A percentile compares a stretch with the other conserved stretches of the same genome.
phyloP scores from a whole-genome alignment of 2,113 vertebrate genomes.

The Oxygymnocypris stewartii region DNA sequence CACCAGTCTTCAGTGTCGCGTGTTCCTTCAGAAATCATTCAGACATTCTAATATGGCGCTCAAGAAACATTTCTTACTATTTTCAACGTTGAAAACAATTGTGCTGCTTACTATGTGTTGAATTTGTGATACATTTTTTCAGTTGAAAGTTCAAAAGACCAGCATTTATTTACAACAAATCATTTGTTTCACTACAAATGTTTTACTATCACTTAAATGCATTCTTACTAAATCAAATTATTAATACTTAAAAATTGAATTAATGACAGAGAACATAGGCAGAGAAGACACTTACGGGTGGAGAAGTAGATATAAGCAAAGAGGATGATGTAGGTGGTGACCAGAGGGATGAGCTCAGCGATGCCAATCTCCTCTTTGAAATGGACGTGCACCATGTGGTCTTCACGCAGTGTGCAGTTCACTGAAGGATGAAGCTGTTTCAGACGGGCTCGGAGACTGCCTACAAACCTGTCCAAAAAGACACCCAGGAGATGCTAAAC shows the following conservation, averaged over 20 bases:
- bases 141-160: background rate
- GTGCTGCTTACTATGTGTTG: too few relatives aligned
- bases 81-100: too few relatives aligned
- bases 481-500: background rate
- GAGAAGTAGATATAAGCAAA: slow-evolving; percentile 99
- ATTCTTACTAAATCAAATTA: background rate
- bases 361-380: slow-evolving; percentile 98
- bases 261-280: background rate
- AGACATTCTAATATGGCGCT: background rate
- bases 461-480: slow-evolving; percentile 80
- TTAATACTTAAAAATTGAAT: too few relatives aligned
- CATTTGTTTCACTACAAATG: background rate
- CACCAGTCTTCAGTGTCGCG: background rate
- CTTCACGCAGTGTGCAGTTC: slow-evolving; percentile 90
- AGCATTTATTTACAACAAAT: background rate
- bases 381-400: slow-evolving; percentile 91
- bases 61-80: background rate
- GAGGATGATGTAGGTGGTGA: slow-evolving; percentile 98
- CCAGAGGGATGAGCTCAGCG: slow-evolving; percentile 92
- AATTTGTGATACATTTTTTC: background rate
- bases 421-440: slow-evolving; percentile 88
- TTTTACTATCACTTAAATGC: background rate
- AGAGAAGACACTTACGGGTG: slow-evolving; percentile 80
- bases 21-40: background rate
- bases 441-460: slow-evolving; percentile 87